A percentile compares a stretch with the other conserved stretches of the same genome.
Evolutionary conservation across 53 echinoderm and acorn worm genomes (phyloP).

Genomic region (Crossaster papposus): DNA sequence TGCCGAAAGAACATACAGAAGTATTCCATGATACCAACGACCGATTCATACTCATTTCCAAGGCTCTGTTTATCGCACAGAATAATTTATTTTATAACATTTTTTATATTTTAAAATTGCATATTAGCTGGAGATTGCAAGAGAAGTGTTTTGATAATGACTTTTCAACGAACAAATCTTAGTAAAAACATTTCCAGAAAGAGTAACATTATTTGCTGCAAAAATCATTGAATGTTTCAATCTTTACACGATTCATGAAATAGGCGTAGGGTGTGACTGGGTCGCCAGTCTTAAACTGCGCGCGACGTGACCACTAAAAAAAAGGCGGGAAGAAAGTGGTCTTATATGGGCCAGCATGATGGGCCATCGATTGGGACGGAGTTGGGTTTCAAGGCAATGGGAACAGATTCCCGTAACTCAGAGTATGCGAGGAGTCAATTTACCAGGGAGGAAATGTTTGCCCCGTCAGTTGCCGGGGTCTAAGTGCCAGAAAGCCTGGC

Average conservation of each 20-base stretch:
- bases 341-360: conserved; percentile 4
- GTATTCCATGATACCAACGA: neutral
- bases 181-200: too few species aligned
- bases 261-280: neutral
- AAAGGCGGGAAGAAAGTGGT: neutral
- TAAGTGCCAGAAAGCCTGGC: conserved; percentile 24
- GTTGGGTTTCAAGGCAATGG: conserved; percentile 41
- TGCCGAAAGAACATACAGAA: conserved; percentile 11
- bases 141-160: too few species aligned
- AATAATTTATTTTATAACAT: too few species aligned
- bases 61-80: too few species aligned
- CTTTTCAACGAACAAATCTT: too few species aligned
- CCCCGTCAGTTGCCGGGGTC: conserved; percentile 3
- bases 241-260: neutral
- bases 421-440: conserved; percentile 39
- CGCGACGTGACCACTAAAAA: neutral
- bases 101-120: too few species aligned
- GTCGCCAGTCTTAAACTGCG: neutral
- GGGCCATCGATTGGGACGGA: conserved; percentile 32
- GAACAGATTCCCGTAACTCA: neutral
- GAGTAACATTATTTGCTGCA: too few species aligned
- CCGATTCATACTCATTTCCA: neutral
- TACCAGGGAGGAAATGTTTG: conserved; percentile 36
- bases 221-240: neutral
- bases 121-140: too few species aligned